Evolutionary conservation across 30 jellyfish, hydroid and myxozoan genomes (phyloP).

Genomic region (Haliclystus octoradiatus): DNA sequence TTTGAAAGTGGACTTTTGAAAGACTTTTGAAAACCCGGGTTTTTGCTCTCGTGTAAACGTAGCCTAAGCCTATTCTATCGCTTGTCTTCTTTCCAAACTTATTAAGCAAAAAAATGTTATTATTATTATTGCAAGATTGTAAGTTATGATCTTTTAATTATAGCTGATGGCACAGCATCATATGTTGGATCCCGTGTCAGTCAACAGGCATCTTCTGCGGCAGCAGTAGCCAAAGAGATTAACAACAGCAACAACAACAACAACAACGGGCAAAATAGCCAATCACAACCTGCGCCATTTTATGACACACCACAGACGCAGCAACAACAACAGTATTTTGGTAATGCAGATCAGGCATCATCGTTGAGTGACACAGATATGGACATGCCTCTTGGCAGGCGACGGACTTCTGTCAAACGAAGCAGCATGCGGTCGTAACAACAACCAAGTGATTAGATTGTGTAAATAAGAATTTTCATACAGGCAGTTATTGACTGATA

Average conservation of each 20-base stretch:
- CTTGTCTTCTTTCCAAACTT: no score
- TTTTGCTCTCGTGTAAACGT: no score
- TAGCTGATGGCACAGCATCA: not conserved
- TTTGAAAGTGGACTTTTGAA: no score
- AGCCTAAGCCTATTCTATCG: no score
- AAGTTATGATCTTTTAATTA: not conserved
- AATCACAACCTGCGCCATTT: not conserved
- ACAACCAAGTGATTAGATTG: no score
- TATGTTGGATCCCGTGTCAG: constrained; percentile 1
- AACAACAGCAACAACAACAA: no score
- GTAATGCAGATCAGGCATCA: not conserved
- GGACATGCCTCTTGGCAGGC: not conserved
- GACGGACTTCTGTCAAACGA: not conserved
- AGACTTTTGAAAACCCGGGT: no score
- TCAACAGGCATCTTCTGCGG: not conserved
- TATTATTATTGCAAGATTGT: no score
- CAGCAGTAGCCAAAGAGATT: no score
- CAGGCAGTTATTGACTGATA: no score
- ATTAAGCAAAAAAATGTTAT: no score
- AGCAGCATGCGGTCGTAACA: not conserved
- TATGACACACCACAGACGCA: not conserved
- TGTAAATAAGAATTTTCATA: no score
- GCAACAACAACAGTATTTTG: not conserved
- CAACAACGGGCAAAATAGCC: not conserved
- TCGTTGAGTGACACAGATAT: not conserved